Percentiles rank a stretch among this genome's conserved stretches.
phyloP scores from a whole-genome alignment of 2,888 invertebrate genomes.

The Mechanitis messenoides region DNA sequence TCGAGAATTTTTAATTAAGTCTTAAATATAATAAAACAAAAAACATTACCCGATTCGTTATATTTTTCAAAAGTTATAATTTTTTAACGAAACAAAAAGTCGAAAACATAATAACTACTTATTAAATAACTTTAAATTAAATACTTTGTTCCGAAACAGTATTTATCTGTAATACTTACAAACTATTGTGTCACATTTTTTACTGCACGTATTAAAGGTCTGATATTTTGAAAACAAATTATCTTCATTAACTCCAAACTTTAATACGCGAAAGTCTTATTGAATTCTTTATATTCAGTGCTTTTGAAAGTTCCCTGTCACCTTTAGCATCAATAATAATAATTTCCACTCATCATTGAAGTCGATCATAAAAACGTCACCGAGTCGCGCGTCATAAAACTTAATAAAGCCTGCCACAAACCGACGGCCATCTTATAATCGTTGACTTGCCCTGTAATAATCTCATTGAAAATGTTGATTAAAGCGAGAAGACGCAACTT shows the following conservation, averaged over 20 bases:
- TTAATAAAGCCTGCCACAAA: slow-evolving; percentile 41
- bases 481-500: slow-evolving; percentile 53
- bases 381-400: slow-evolving; percentile 36
- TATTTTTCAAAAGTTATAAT: too few species aligned
- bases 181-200: not conserved
- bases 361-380: slow-evolving; percentile 23
- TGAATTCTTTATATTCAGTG: not conserved
- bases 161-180: not conserved
- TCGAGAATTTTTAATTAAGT: too few species aligned
- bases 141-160: too few species aligned
- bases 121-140: too few species aligned
- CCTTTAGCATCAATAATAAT: slow-evolving; percentile 23
- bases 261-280: slow-evolving; percentile 6
- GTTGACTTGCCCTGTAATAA: slow-evolving; percentile 47
- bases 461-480: slow-evolving; percentile 64
- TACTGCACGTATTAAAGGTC: not conserved
- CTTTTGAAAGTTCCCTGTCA: slow-evolving; percentile 13
- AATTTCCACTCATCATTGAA: slow-evolving; percentile 27
- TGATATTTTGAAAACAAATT: slow-evolving; percentile 1
- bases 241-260: slow-evolving; percentile 4
- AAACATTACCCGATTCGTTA: too few species aligned
- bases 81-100: too few species aligned
- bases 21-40: too few species aligned
- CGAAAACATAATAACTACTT: too few species aligned
- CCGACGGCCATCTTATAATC: slow-evolving; percentile 40